Conservation (phyloP, 2,113 vertebrate genomes). For the Petroica traversi region DNA sequence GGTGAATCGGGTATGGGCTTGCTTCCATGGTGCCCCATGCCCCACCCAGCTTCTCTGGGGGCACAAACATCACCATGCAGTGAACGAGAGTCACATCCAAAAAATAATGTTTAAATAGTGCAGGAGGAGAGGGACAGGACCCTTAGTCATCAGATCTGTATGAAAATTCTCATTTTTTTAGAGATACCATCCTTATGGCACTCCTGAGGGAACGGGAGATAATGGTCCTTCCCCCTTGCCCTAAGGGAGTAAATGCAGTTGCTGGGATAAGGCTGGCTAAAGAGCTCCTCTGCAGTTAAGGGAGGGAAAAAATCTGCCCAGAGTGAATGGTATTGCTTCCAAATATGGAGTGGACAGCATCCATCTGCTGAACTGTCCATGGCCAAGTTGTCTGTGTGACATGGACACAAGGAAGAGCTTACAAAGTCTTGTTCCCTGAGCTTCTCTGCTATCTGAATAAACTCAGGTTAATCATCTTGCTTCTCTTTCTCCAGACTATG, state of each 20-base stretch:
- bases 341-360: not conserved
- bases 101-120: not conserved
- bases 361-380: not conserved
- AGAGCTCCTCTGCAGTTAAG: not conserved
- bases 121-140: not conserved
- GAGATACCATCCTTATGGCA: not conserved
- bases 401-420: not conserved
- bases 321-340: not conserved
- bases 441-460: not conserved
- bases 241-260: not conserved
- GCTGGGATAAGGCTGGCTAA: not conserved
- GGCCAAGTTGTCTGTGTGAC: not conserved
- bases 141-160: not conserved
- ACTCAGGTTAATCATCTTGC: not conserved
- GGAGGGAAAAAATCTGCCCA: not conserved
- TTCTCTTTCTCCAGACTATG: slow-evolving; percentile 30
- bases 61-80: not conserved
- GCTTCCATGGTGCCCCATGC: not conserved
- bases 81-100: not conserved
- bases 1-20: not conserved
- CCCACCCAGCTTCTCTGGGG: not conserved
- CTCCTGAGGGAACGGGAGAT: not conserved
- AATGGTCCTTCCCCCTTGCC: not conserved
- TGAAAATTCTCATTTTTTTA: not conserved
- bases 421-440: not conserved